phyloP scores from a whole-genome alignment of 2,888 invertebrate genomes.

The Drosophila stalkeri region DNA sequence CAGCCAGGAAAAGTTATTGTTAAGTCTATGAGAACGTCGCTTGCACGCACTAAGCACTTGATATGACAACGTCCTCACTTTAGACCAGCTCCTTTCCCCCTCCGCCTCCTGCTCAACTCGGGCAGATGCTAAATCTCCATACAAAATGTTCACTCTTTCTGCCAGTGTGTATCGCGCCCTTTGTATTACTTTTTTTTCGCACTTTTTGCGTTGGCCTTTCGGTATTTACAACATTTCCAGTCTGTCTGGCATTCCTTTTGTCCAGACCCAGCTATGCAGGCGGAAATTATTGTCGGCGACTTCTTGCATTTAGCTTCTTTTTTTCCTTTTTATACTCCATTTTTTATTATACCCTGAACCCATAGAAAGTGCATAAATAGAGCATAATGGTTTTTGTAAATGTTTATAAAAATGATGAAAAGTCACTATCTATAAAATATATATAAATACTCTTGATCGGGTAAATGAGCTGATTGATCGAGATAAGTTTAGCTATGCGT shows the following conservation, averaged over 20 bases:
- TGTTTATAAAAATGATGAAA: neutral
- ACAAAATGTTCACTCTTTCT: conserved; percentile 32
- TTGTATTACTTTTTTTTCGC: conserved; percentile 33
- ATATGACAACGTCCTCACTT: conserved; percentile 43
- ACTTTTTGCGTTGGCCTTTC: conserved; percentile 48
- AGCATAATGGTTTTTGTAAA: neutral
- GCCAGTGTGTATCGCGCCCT: conserved; percentile 17
- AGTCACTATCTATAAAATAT: neutral
- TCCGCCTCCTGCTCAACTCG: conserved; percentile 10
- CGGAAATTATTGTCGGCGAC: conserved; percentile 75
- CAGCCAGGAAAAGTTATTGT: conserved; percentile 71
- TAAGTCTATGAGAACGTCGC: conserved; percentile 48
- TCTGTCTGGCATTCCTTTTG: conserved; percentile 21
- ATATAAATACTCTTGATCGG: neutral
- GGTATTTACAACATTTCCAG: conserved; percentile 27
- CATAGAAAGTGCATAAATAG: neutral
- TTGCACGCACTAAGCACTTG: conserved; percentile 70
- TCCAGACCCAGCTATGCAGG: conserved; percentile 40
- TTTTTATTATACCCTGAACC: conserved; percentile 4
- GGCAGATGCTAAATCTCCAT: conserved; percentile 33
- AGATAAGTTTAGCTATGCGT: neutral
- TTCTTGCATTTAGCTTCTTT: conserved; percentile 53
- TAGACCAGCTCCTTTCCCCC: neutral
- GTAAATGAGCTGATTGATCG: neutral
- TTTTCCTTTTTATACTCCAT: conserved; percentile 12